Evolutionary conservation across 1,140 invertebrate genomes (phyloP).

Genomic region (Calephelis nemesis): DNA sequence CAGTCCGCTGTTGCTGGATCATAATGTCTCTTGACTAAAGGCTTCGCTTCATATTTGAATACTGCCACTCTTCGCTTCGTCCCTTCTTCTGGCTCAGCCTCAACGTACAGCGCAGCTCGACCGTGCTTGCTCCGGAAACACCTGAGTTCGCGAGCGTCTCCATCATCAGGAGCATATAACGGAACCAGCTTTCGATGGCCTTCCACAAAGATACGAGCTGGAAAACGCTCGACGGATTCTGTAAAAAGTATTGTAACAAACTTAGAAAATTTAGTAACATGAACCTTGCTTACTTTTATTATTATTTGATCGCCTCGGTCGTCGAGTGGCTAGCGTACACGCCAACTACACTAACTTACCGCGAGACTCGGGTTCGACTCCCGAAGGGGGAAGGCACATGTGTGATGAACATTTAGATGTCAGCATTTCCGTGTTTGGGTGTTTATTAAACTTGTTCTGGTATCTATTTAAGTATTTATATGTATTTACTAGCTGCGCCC

Average conservation of each 20-base stretch:
- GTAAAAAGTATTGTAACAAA: conserved; percentile 26
- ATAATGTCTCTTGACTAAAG: conserved; percentile 71
- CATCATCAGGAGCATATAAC: conserved; percentile 83
- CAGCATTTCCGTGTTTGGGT: too few relatives aligned
- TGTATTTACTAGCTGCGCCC: too few relatives aligned
- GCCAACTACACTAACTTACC: too few relatives aligned
- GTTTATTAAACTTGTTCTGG: too few relatives aligned
- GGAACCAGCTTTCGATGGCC: conserved; percentile 82
- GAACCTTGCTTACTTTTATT: background rate
- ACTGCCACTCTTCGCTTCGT: conserved; percentile 78
- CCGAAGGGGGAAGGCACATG: too few relatives aligned
- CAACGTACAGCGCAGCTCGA: conserved; percentile 86
- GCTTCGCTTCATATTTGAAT: conserved; percentile 85
- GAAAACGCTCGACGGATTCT: conserved; percentile 63
- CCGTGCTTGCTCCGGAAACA: conserved; percentile 85
- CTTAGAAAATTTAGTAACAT: too few relatives aligned
- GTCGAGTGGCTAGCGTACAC: too few relatives aligned
- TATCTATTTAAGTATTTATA: too few relatives aligned
- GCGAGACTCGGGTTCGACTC: too few relatives aligned
- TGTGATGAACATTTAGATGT: too few relatives aligned
- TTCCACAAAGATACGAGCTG: conserved; percentile 86
- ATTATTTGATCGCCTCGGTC: too few relatives aligned
- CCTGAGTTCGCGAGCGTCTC: conserved; percentile 79
- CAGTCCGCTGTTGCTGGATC: conserved; percentile 85
- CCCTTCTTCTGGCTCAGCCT: conserved; percentile 76